Evolutionary conservation across 1,140 invertebrate species (phyloP).

Genomic region (Dendroctonus valens): DNA sequence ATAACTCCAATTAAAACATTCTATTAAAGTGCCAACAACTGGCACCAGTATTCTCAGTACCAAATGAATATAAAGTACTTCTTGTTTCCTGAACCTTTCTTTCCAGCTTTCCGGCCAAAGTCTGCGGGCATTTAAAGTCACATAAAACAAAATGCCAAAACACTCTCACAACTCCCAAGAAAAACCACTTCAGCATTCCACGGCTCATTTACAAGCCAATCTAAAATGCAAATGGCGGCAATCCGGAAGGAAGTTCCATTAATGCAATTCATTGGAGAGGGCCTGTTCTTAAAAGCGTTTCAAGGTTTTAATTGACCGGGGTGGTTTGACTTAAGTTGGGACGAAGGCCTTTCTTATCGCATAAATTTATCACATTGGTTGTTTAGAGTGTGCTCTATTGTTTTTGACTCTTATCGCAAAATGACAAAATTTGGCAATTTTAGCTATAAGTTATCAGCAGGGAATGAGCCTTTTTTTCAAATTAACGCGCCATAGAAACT

Average conservation of each 20-base stretch:
- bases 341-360: not conserved
- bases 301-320: conserved; percentile 26
- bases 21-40: too few relatives aligned
- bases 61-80: too few relatives aligned
- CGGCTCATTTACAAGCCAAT: conserved; percentile 26
- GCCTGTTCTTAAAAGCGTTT: conserved; percentile 24
- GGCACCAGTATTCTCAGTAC: too few relatives aligned
- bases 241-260: conserved; percentile 19
- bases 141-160: conserved; percentile 3
- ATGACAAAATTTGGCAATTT: not conserved
- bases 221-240: conserved; percentile 27
- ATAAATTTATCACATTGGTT: not conserved
- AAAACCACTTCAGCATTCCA: conserved; percentile 22
- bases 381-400: not conserved
- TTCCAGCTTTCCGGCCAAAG: too few relatives aligned
- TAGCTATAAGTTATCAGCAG: not conserved
- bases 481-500: conserved; percentile 1
- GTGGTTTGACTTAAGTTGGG: conserved; percentile 8
- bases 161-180: conserved; percentile 4
- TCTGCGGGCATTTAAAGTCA: too few relatives aligned
- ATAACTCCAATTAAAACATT: too few relatives aligned
- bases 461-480: not conserved
- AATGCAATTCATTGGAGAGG: conserved; percentile 28
- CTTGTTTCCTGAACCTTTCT: too few relatives aligned
- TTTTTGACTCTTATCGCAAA: not conserved